Conservation (phyloP, 2,113 vertebrate genomes). For the Pontoporia blainvillei region DNA sequence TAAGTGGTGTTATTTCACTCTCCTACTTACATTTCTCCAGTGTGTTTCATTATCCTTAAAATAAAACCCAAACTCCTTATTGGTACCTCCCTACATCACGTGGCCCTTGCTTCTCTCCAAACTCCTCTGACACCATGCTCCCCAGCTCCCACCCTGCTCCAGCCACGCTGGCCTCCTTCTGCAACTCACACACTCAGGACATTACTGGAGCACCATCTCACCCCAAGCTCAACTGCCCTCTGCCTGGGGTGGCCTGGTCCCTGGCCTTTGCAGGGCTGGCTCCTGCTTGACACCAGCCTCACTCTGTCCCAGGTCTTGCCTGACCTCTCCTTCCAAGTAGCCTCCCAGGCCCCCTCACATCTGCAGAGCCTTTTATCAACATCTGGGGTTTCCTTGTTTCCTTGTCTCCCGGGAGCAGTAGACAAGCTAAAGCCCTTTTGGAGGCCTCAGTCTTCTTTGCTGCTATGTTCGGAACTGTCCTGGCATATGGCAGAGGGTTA, state of each 20-base stretch:
- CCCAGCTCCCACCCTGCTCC: too few relatives aligned
- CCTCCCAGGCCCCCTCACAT: not conserved
- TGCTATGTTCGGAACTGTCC: not conserved
- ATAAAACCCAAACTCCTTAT: not conserved
- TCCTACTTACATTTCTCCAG: not conserved
- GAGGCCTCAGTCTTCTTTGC: not conserved
- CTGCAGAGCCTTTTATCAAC: not conserved
- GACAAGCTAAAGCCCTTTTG: not conserved
- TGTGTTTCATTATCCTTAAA: not conserved
- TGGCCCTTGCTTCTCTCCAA: not conserved
- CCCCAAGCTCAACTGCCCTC: not conserved
- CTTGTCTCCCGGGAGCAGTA: not conserved
- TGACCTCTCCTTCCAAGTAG: not conserved
- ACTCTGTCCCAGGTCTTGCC: not conserved
- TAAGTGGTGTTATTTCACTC: not conserved
- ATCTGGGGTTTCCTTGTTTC: not conserved
- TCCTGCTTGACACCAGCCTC: not conserved
- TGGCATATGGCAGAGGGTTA: too few relatives aligned
- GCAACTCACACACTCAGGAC: not conserved
- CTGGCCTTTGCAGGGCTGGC: not conserved
- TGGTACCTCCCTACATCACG: not conserved
- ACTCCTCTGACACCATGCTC: fast-evolving
- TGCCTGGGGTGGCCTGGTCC: not conserved
- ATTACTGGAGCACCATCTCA: fast-evolving
- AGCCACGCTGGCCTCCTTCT: not conserved